These are phyloP conservation scores for Chlamydotis undulata DNA, from an alignment of 2,113 vertebrate genomes.

Conservation along the genomic window DNA sequence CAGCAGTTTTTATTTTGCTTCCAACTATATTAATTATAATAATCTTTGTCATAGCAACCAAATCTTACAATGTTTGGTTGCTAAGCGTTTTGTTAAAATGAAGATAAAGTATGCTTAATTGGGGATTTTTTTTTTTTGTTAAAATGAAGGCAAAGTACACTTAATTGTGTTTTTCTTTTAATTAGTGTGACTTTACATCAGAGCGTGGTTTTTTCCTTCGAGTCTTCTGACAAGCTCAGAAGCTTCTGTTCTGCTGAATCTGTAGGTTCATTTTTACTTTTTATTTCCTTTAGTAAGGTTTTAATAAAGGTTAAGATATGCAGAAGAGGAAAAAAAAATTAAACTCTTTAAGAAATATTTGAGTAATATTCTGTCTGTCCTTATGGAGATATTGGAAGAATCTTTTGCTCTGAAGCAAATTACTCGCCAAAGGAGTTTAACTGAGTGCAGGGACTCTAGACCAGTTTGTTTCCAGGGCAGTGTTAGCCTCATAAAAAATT, in stretches of 20 bases:
- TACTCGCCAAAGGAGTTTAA: not conserved
- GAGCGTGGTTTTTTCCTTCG: not conserved
- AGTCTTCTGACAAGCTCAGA: conserved; percentile 38
- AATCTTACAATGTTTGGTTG: not conserved
- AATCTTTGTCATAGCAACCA: conserved; percentile 29
- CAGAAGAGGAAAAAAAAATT: not conserved
- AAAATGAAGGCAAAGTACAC: conserved; percentile 5
- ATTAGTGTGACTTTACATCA: not conserved
- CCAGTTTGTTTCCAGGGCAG: not conserved
- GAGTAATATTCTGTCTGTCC: not conserved
- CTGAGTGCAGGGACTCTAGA: not conserved
- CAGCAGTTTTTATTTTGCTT: conserved; percentile 23
- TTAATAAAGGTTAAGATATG: conserved; percentile 19
- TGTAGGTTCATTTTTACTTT: not conserved
- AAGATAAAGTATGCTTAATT: conserved; percentile 53
- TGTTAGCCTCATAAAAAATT: not conserved
- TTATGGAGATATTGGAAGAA: not conserved
- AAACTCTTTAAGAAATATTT: not conserved
- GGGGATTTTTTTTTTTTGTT: not conserved
- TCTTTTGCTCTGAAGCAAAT: not conserved
- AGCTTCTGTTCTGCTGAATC: conserved; percentile 44
- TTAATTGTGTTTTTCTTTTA: conserved; percentile 36
- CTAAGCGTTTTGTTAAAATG: conserved; percentile 39
- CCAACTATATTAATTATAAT: conserved; percentile 42
- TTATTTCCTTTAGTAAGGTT: not conserved